Evolutionary conservation across 1,140 invertebrate genomes (phyloP).

Genomic region (Cepaea nemoralis): DNA sequence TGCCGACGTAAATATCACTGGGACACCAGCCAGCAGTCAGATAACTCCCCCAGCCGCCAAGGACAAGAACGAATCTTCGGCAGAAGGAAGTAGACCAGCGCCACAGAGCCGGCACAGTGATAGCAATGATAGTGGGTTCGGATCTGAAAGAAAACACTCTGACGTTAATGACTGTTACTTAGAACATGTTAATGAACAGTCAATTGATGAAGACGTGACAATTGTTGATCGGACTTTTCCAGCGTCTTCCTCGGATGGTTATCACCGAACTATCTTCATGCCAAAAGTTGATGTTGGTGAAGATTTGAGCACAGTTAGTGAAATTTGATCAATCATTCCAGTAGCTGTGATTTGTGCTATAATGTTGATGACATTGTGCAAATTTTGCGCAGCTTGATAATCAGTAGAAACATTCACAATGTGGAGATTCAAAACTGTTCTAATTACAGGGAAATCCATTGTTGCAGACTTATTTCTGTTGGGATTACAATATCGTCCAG

Average conservation of each 20-base stretch:
- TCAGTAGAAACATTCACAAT: too few species aligned
- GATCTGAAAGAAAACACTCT: conserved; percentile 31
- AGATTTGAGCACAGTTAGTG: conserved; percentile 26
- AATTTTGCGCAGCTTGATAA: too few species aligned
- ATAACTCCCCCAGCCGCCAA: neutral
- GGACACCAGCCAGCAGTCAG: neutral
- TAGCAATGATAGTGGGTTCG: conserved; percentile 39
- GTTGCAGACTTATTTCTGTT: too few species aligned
- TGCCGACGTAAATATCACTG: conserved; percentile 17
- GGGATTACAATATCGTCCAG: too few species aligned
- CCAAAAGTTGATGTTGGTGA: neutral
- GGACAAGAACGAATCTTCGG: neutral
- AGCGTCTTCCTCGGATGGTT: conserved; percentile 23
- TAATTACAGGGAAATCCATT: too few species aligned
- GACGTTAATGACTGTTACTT: neutral
- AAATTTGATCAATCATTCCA: too few species aligned
- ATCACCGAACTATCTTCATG: neutral
- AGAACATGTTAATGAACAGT: too few species aligned
- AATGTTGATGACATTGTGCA: too few species aligned
- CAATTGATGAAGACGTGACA: neutral
- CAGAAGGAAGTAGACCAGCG: neutral
- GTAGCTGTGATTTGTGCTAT: too few species aligned
- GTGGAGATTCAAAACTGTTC: too few species aligned
- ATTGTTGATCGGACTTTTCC: neutral
- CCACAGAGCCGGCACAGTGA: conserved; percentile 25